These are phyloP conservation scores for Leucoraja ocellata DNA, from an alignment of 2,797 vertebrate genomes.

Conservation along the genomic window DNA sequence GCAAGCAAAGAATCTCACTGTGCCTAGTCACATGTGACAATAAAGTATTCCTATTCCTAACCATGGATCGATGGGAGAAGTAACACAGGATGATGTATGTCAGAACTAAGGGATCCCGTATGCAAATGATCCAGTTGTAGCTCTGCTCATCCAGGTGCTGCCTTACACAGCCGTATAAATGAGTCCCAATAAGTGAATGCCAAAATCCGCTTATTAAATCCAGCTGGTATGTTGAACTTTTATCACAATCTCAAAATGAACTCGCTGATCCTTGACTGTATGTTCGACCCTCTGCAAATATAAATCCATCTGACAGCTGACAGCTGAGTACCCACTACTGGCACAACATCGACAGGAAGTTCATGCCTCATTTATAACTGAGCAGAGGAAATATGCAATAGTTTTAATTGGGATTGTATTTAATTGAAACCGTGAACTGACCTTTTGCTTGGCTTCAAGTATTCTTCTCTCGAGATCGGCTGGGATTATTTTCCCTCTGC, in stretches of 20 bases:
- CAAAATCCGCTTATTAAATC: neutral
- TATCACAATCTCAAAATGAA: neutral
- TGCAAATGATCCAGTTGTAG: too few species aligned
- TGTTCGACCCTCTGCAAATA: neutral
- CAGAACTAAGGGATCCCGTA: too few species aligned
- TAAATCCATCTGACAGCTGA: conserved; percentile 7
- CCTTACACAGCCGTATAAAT: neutral
- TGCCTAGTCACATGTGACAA: too few species aligned
- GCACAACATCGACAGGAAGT: neutral
- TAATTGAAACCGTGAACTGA: conserved; percentile 50
- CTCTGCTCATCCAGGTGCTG: too few species aligned
- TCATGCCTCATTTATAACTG: conserved; percentile 7
- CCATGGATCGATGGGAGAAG: too few species aligned
- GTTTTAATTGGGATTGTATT: conserved; percentile 7
- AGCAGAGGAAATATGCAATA: neutral
- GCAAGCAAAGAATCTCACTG: too few species aligned
- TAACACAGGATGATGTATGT: too few species aligned
- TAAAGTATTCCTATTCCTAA: too few species aligned
- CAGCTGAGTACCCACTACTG: conserved; percentile 4
- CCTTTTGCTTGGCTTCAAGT: conserved; percentile 92
- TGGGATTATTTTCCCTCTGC: conserved; percentile 90
- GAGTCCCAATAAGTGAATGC: neutral
- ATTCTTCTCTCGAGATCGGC: conserved; percentile 93
- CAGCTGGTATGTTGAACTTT: neutral
- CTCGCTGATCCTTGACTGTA: neutral